phyloP scores from a whole-genome alignment of 2,797 vertebrate species.

The Vespertilio murinus region DNA sequence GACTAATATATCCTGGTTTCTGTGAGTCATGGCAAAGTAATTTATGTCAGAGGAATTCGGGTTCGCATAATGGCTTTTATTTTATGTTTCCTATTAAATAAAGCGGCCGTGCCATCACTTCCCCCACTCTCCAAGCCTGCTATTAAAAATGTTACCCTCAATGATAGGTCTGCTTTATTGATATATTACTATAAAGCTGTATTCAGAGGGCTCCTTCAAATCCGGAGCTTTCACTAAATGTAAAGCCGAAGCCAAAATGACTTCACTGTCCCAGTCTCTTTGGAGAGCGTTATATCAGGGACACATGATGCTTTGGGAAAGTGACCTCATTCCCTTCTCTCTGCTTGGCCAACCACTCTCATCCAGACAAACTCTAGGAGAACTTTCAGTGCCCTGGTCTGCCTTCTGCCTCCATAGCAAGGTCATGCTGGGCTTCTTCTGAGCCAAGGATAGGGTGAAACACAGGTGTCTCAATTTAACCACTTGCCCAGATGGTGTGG shows the following conservation, averaged over 20 bases:
- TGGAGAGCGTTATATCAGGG: not conserved
- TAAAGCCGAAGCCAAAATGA: not conserved
- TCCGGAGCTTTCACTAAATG: not conserved
- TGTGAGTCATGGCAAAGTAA: constrained; percentile 16
- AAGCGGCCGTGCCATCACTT: not conserved
- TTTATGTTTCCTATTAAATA: not conserved
- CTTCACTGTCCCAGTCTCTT: not conserved
- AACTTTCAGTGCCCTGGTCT: not conserved
- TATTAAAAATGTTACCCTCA: constrained; percentile 22
- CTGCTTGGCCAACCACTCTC: not conserved
- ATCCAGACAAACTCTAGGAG: not conserved
- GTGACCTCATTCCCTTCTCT: not conserved
- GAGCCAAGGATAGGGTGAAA: not conserved
- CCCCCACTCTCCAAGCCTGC: not conserved
- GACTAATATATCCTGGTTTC: not conserved
- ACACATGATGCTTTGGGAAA: not conserved
- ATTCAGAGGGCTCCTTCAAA: constrained; percentile 7
- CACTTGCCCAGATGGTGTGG: not conserved
- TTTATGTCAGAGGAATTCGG: not conserved
- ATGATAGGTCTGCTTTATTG: not conserved
- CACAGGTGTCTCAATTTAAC: not conserved
- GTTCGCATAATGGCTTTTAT: not conserved
- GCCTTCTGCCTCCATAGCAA: not conserved
- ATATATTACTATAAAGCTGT: not conserved
- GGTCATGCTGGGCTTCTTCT: not conserved